Base-by-base conservation (phyloP, 2,113 vertebrate species). In the Carassius carassius region DNA sequence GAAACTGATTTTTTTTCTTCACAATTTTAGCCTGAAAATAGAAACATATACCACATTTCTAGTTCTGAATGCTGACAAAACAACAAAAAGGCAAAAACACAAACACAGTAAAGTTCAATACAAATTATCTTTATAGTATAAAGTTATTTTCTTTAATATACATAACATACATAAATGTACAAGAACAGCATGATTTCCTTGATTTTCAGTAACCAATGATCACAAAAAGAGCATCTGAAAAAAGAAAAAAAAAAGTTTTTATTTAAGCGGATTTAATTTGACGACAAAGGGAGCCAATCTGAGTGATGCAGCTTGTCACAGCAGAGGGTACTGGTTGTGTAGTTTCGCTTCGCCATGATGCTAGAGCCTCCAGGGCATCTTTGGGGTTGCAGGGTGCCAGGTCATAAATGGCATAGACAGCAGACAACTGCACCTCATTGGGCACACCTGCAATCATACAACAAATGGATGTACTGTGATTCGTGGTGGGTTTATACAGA, bases 381-480 rank as follows among this genome's bases (percentile, higher is more conserved):
- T 94, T 93, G 2, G 97, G 98, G 85, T 97, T 93, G 90, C 97
- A 95, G 44, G 96, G 95, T 21, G 96, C 96, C 88, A 99, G 83
- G 85, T 99, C 98, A 65, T 95, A 96, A 32, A 98, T 94, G 25
- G 97, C 95, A 84, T 99, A 98, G 81, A 97, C 51, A 0, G 98
- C 96, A n/a, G 98, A 96, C 84, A 99, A 90, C 91, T 99, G 98
- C 65, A 99, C 94, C 10, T 95, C 94, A 97, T 97, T 97, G 0
- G 97, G 96, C 25, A 99, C 94, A 89, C 92, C 98, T 99, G 90
- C 72, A 35, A 69, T 19, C 0, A 82, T 5, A 65, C 13, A 10
- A 73, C 44, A 74, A 70, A 14, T 58, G 8, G 81, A 41, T 32
- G 5, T 35, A 25, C 32, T 44, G 29, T 78, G 29, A 56, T 58